These are phyloP conservation scores for Clistopyga incitator DNA, from an alignment of 2,888 invertebrate genomes.

Conservation along the genomic window DNA sequence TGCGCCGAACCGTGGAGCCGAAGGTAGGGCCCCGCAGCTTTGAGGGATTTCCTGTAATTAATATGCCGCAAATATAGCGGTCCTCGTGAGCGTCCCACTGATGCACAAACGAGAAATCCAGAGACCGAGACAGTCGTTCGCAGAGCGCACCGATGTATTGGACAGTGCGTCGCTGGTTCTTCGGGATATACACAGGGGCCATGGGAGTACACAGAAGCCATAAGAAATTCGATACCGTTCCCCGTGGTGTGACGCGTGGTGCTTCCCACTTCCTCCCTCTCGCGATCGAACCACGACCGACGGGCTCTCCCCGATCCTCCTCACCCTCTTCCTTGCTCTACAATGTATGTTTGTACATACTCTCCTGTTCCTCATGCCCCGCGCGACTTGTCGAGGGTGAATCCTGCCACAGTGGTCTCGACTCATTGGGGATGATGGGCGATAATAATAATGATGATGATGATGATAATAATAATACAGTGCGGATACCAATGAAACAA, in stretches of 20 bases:
- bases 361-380: constrained; percentile 18
- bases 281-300: constrained; percentile 67
- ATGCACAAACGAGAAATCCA: constrained; percentile 44
- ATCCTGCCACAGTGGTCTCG: constrained; percentile 3
- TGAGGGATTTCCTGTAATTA: constrained; percentile 83
- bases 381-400: constrained; percentile 25
- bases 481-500: neutral
- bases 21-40: constrained; percentile 58
- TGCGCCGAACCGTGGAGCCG: neutral
- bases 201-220: constrained; percentile 84
- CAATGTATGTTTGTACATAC: constrained; percentile 39
- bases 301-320: constrained; percentile 48
- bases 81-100: constrained; percentile 34
- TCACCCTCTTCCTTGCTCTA: constrained; percentile 41
- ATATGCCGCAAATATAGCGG: constrained; percentile 77
- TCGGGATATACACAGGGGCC: constrained; percentile 69
- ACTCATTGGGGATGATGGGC: neutral
- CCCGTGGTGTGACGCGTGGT: constrained; percentile 79
- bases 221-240: constrained; percentile 83
- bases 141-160: constrained; percentile 21
- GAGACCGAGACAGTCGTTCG: constrained; percentile 21
- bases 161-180: constrained; percentile 56
- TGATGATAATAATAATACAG: neutral
- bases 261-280: constrained; percentile 84
- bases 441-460: neutral